A percentile compares a stretch with the other conserved stretches of the same genome.
phyloP scores from a whole-genome alignment of 2,113 vertebrate species.

The Oceanites oceanicus region DNA sequence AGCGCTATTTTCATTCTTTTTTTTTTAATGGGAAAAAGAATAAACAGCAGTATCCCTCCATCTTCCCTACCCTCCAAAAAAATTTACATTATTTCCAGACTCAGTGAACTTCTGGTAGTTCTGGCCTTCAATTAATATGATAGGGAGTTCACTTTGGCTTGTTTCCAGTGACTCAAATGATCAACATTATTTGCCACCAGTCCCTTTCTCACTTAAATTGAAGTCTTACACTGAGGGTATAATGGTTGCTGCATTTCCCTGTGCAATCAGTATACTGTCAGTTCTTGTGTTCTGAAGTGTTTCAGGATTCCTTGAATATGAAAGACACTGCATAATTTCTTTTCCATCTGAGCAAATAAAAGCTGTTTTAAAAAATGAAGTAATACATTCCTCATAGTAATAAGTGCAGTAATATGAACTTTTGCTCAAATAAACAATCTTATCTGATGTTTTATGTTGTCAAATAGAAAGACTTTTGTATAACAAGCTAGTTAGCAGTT shows the following conservation, averaged over 20 bases:
- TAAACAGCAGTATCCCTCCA: neutral
- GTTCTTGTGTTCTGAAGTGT: constrained; percentile 2
- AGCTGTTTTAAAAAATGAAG: constrained; percentile 40
- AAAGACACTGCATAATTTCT: neutral
- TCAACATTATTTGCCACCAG: neutral
- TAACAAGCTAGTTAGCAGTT: neutral
- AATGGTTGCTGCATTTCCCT: constrained; percentile 46
- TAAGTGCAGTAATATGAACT: neutral
- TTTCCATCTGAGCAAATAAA: constrained; percentile 38
- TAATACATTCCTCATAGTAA: constrained; percentile 11
- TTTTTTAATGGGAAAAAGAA: neutral
- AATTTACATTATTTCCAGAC: neutral
- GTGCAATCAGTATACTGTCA: neutral
- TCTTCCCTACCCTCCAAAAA: neutral
- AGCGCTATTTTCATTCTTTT: neutral
- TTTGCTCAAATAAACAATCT: constrained; percentile 28
- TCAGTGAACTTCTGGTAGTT: neutral
- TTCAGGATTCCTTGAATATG: constrained; percentile 12
- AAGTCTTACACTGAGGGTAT: neutral
- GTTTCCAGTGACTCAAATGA: neutral
- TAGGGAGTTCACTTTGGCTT: constrained; percentile 3
- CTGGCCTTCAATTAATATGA: neutral
- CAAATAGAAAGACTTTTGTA: neutral
- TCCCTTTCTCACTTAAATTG: constrained; percentile 13
- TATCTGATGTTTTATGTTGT: constrained; percentile 33